Percentiles rank a stretch among this genome's conserved stretches.
These are phyloP conservation scores for Eilema caniola DNA, from an alignment of 2,888 invertebrate species.

Conservation along the genomic window DNA sequence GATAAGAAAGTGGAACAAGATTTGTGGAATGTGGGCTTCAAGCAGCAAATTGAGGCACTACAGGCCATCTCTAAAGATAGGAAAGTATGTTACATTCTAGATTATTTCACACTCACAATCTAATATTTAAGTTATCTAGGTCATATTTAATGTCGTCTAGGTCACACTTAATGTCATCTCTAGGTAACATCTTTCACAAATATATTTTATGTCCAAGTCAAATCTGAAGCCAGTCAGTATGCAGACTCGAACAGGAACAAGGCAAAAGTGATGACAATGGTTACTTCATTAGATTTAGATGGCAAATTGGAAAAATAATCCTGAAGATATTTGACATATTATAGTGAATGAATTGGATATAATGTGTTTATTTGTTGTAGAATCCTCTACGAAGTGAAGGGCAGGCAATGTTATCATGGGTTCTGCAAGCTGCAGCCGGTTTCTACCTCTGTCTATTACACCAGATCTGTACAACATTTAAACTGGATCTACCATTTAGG, in stretches of 20 bases:
- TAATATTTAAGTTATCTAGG: not conserved
- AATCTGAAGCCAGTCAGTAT: no score
- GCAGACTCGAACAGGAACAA: no score
- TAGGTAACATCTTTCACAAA: not conserved
- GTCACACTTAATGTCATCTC: not conserved
- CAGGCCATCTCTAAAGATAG: slow-evolving; percentile 93
- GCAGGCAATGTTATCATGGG: slow-evolving; percentile 92
- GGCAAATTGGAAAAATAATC: no score
- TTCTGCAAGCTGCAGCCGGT: slow-evolving; percentile 94
- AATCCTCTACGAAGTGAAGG: slow-evolving; percentile 91
- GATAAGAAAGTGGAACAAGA: slow-evolving; percentile 96
- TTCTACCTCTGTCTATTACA: slow-evolving; percentile 94
- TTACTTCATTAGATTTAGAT: no score
- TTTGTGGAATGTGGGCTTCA: slow-evolving; percentile 95
- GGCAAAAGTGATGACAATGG: no score
- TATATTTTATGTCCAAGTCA: no score
- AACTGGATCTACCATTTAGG: slow-evolving; percentile 92
- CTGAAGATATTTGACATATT: no score
- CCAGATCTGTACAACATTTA: slow-evolving; percentile 93
- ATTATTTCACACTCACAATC: not conserved
- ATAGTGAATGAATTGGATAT: not conserved
- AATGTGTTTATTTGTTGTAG: slow-evolving; percentile 65
- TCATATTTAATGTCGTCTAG: not conserved
- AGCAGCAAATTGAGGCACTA: slow-evolving; percentile 93
- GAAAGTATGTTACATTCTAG: slow-evolving; percentile 84